Evolutionary conservation across 37 sponge, comb jelly and placozoan genomes (phyloP).

Genomic region (Beroe ovata): DNA sequence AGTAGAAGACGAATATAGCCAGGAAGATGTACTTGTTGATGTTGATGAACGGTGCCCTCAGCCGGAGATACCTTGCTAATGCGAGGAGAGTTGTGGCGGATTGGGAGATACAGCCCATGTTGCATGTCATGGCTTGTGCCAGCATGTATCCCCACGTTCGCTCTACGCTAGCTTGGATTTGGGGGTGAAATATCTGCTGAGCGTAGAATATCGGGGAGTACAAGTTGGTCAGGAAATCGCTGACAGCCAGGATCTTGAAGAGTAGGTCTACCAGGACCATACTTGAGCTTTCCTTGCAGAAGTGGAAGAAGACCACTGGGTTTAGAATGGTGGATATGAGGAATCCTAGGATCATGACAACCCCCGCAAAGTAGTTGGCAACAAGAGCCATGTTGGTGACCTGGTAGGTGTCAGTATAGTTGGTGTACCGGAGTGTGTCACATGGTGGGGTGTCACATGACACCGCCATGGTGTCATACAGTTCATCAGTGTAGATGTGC

Average conservation of each 20-base stretch:
- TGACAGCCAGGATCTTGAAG: slow-evolving; percentile 50
- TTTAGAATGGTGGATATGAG: slow-evolving; percentile 48
- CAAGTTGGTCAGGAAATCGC: slow-evolving; percentile 44
- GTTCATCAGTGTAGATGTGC: slow-evolving; percentile 59
- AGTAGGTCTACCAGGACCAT: slow-evolving; percentile 48
- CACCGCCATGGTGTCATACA: background rate
- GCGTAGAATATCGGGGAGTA: slow-evolving; percentile 62
- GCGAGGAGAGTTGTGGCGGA: slow-evolving; percentile 66
- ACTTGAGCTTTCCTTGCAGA: slow-evolving; percentile 19
- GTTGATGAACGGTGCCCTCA: slow-evolving; percentile 53
- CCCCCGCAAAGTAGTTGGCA: slow-evolving; percentile 33
- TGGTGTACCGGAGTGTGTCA: background rate
- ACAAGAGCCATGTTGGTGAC: background rate
- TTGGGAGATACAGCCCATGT: slow-evolving; percentile 65
- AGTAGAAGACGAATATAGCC: slow-evolving; percentile 20
- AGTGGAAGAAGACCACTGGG: slow-evolving; percentile 58
- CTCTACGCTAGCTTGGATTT: slow-evolving; percentile 60
- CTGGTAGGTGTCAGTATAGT: background rate
- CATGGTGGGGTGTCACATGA: background rate
- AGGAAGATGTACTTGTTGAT: slow-evolving; percentile 66
- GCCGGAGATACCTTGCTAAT: slow-evolving; percentile 14
- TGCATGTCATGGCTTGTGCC: slow-evolving; percentile 29
- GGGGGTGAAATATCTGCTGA: slow-evolving; percentile 32
- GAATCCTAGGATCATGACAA: background rate
- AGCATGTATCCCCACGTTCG: slow-evolving; percentile 54